Evolutionary conservation across 1,140 invertebrate species (phyloP).

Genomic region (Drosophila lacertosa): DNA sequence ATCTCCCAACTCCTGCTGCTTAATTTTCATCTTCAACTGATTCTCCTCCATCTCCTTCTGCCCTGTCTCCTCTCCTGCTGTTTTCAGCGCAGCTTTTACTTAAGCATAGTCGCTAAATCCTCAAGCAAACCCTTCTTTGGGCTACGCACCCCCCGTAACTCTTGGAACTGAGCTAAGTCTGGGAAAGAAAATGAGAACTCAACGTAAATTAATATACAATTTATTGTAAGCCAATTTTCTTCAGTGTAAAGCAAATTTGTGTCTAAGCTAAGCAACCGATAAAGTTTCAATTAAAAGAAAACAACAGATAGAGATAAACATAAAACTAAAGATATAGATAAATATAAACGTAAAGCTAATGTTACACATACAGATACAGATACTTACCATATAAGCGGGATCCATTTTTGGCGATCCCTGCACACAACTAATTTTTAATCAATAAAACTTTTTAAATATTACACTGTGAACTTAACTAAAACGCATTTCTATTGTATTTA

Average conservation of each 20-base stretch:
- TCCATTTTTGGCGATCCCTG: conserved; percentile 9
- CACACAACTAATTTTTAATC: conserved; percentile 13
- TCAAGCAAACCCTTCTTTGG: no score
- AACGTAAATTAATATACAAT: conserved; percentile 55
- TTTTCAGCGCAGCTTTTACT: no score
- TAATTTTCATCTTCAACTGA: no score
- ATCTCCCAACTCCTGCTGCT: no score
- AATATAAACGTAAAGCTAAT: conserved; percentile 12
- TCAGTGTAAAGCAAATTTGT: conserved; percentile 32
- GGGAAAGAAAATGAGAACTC: conserved; percentile 15
- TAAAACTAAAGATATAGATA: conserved; percentile 6
- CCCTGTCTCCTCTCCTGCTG: no score
- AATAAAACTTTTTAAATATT: conserved; percentile 38
- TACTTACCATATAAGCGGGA: conserved; percentile 16
- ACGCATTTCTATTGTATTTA: neutral
- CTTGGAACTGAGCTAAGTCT: conserved; percentile 6
- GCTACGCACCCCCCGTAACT: no score
- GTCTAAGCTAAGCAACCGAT: conserved; percentile 33
- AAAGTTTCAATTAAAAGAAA: conserved; percentile 2
- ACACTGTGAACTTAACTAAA: conserved; percentile 14
- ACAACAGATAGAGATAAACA: neutral
- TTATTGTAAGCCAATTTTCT: conserved; percentile 51
- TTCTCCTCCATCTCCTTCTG: no score
- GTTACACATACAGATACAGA: conserved; percentile 9
- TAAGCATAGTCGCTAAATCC: neutral